Percentiles rank a stretch among this genome's conserved stretches.
These are phyloP conservation scores for Rotaria socialis DNA, from an alignment of 2,888 invertebrate species.

Conservation along the genomic window DNA sequence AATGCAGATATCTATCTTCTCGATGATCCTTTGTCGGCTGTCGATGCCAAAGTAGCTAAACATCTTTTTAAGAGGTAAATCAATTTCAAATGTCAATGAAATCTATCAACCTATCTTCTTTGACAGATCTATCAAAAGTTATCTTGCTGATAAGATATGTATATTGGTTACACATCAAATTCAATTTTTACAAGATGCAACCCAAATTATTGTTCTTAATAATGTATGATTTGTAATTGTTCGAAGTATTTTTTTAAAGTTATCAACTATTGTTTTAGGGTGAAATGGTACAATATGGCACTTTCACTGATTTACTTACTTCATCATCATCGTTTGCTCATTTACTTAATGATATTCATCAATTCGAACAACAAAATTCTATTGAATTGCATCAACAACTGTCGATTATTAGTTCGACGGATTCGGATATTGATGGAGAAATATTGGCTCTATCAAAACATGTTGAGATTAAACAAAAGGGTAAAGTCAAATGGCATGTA, in stretches of 20 bases:
- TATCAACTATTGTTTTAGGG: not conserved
- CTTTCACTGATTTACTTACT: not conserved
- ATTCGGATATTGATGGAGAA: not conserved
- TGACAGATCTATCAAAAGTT: conserved; percentile 59
- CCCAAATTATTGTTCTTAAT: conserved; percentile 50
- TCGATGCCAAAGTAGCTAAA: conserved; percentile 83
- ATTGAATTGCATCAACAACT: not conserved
- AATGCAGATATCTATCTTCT: conserved; percentile 77
- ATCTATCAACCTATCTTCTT: not conserved
- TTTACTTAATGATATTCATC: not conserved
- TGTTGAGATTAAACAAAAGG: conserved; percentile 55
- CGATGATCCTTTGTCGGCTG: conserved; percentile 85
- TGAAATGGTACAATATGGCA: not conserved
- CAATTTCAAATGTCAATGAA: not conserved
- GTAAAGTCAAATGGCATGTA: conserved; percentile 64
- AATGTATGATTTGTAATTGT: not conserved
- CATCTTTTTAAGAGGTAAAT: conserved; percentile 75
- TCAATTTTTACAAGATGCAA: conserved; percentile 66
- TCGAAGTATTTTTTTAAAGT: too few relatives aligned
- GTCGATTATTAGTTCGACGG: not conserved
- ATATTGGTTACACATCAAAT: conserved; percentile 78
- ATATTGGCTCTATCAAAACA: not conserved
- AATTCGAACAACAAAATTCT: not conserved
- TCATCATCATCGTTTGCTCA: not conserved
- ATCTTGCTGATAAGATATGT: conserved; percentile 69